Base-by-base conservation (phyloP, 2,113 vertebrate genomes). In the Anoplopoma fimbria region DNA sequence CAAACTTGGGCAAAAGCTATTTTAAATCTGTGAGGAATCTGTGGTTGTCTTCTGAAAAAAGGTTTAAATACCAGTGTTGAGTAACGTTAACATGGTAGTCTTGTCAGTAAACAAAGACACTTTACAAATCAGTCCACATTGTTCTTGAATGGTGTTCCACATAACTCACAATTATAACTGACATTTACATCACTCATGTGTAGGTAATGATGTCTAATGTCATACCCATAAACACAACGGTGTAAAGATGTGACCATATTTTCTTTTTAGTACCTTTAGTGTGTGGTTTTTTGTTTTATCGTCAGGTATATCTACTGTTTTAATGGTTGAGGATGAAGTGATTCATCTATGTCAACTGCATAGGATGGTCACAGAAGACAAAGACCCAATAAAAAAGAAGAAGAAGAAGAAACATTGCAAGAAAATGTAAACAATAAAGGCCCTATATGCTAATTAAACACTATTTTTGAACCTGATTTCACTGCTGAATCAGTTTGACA, bases 11-110 rank as follows among this genome's bases (percentile, higher is more conserved):
- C 3, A 13, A 7, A 27, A n/a, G 68, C 67, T 84, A 88, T 86
- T 88, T 88, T 72, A 57, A 79, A 80, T 69, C 72, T 45, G 65
- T 31, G 45, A 70, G 51, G 68, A 81, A 80, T 75, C 69, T 69
- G 83, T 63, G 47, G 79, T 77, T 45, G 19, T 55, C 36, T n/a
- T n/a, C n/a, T 49, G 47, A 45, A 79, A 63, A 42, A 61, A 36
- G 25, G 33, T 14, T 68, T 4, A 65, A 89, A 82, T 60, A 23
- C 12, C 79, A 58, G 38, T 23, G 63, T 69, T 89, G 61, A 17
- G 3, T 19, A 63, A 38, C 3, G n/a, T 67, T 40, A 33, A 49
- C 40, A 13, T 27, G 14, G 27, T n/a, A 6, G 34, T 51, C 19
- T 70, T 2, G 53, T 38, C 69, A 14, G 53, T 84, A 51, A 84